phyloP scores from a whole-genome alignment of 2,113 vertebrate species.

The Psettodes erumei region DNA sequence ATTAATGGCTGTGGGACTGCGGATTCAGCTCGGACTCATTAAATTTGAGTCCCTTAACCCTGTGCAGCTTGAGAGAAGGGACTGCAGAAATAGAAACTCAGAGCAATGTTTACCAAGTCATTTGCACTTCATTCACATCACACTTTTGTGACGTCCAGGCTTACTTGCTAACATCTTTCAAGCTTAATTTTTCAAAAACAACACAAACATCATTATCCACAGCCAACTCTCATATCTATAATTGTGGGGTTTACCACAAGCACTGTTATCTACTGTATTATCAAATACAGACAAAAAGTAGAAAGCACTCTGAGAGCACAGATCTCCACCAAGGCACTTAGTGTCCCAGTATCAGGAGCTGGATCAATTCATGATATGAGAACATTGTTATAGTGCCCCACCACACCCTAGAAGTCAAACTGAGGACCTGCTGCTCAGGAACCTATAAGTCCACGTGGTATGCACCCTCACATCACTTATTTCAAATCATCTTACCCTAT shows the following conservation, averaged over 20 bases:
- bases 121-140: background rate
- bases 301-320: no score
- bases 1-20: constrained; percentile 35
- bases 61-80: constrained; percentile 17
- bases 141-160: background rate
- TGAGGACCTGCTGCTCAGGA: no score
- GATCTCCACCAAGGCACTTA: no score
- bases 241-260: background rate
- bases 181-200: background rate
- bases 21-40: constrained; percentile 45
- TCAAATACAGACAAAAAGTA: no score
- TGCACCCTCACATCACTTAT: no score
- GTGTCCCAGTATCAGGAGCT: no score
- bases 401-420: no score
- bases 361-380: no score
- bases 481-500: no score
- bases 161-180: background rate
- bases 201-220: background rate
- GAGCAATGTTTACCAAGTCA: background rate
- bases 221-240: background rate
- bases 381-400: no score
- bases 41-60: constrained; percentile 26
- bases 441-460: no score
- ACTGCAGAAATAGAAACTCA: background rate
- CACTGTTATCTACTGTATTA: background rate